phyloP scores from a whole-genome alignment of 2,113 vertebrate genomes.

The Fukomys damarensis region DNA sequence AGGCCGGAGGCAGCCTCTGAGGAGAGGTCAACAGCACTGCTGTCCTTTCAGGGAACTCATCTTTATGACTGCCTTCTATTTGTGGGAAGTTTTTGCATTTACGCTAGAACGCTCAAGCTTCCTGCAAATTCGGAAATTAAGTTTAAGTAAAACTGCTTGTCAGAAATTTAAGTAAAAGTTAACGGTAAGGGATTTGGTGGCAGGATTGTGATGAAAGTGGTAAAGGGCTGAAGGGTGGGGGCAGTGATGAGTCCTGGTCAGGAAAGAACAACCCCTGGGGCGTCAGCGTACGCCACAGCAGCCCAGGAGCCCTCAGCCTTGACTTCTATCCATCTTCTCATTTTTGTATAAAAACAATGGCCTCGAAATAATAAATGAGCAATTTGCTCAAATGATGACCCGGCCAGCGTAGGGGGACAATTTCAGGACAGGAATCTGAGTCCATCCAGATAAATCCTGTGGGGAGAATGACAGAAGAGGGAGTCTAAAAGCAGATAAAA shows the following conservation, averaged over 20 bases:
- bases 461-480: neutral
- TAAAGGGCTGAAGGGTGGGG: neutral
- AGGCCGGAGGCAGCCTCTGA: neutral
- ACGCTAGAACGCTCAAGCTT: neutral
- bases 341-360: conserved; percentile 53
- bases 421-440: conserved; percentile 40
- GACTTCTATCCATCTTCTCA: neutral
- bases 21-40: neutral
- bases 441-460: conserved; percentile 17
- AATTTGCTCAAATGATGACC: neutral
- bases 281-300: neutral
- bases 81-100: neutral
- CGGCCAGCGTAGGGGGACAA: neutral
- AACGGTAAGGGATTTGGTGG: neutral
- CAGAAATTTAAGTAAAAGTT: neutral
- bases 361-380: neutral
- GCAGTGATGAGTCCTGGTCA: neutral
- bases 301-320: neutral
- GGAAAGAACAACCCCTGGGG: neutral
- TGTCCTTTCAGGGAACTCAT: neutral
- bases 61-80: neutral
- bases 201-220: neutral
- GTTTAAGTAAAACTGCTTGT: neutral
- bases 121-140: neutral
- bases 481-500: conserved; percentile 55